Evolutionary conservation across 2,113 vertebrate genomes (phyloP).

Genomic region (Petaurus breviceps): DNA sequence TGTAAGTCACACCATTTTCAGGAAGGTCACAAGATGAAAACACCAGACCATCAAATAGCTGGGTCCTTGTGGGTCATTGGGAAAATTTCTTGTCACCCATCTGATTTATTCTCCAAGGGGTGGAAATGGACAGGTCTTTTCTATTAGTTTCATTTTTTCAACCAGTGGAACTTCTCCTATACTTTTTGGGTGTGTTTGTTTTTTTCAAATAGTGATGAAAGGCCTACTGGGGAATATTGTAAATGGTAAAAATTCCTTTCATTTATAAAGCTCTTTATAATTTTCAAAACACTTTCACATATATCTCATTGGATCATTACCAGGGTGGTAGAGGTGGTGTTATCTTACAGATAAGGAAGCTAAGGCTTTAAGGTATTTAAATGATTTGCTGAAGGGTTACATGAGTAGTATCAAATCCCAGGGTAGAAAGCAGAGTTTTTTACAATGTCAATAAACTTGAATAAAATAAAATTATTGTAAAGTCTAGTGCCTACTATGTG

Average conservation of each 20-base stretch:
- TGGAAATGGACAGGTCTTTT: not conserved
- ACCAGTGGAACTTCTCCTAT: not conserved
- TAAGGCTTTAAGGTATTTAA: not conserved
- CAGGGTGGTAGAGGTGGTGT: not conserved
- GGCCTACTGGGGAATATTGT: not conserved
- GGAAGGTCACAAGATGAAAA: conserved; percentile 61
- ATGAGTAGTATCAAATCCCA: not conserved
- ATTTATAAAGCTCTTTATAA: not conserved
- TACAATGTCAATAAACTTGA: too few species aligned
- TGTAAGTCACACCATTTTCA: conserved; percentile 54
- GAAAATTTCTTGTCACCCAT: not conserved
- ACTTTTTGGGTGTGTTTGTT: not conserved
- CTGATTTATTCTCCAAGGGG: not conserved
- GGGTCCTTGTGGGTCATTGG: not conserved
- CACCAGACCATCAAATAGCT: conserved; percentile 41
- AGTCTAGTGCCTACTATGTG: not conserved
- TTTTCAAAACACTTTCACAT: not conserved
- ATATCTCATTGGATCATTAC: too few species aligned
- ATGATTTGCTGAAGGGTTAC: not conserved
- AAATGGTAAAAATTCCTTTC: not conserved
- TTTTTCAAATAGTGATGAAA: not conserved
- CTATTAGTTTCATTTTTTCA: not conserved
- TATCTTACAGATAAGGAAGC: conserved; percentile 26
- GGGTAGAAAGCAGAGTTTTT: not conserved
- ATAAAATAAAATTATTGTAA: too few species aligned